These are phyloP conservation scores for Petaurus breviceps DNA, from an alignment of 2,113 vertebrate genomes.

Conservation along the genomic window DNA sequence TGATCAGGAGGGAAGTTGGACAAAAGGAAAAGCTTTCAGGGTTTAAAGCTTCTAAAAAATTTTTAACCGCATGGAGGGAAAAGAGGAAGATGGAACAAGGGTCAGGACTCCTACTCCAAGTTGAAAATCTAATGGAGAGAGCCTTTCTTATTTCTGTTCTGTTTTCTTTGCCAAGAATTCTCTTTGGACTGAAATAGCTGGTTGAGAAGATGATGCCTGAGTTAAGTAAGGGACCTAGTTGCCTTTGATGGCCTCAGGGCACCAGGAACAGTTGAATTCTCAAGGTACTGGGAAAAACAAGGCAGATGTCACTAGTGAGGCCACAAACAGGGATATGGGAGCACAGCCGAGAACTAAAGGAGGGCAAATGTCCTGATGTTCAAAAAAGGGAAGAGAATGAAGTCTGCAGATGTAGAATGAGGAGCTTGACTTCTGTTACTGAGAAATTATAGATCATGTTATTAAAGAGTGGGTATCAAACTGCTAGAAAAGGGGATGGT, in stretches of 20 bases:
- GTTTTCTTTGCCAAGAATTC: too few species aligned
- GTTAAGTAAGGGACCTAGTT: background rate
- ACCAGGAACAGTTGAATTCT: background rate
- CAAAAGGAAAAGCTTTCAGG: background rate
- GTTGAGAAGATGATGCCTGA: too few species aligned
- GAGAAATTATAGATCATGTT: background rate
- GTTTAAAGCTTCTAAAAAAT: background rate
- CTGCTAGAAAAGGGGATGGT: background rate
- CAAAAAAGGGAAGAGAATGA: background rate
- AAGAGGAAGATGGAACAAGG: background rate
- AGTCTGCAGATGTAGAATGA: background rate
- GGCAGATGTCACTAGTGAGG: background rate
- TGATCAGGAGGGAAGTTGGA: background rate
- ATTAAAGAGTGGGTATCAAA: background rate
- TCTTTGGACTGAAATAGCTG: too few species aligned
- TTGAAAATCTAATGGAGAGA: too few species aligned
- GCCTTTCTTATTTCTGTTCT: too few species aligned
- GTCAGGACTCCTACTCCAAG: too few species aligned
- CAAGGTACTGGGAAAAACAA: background rate
- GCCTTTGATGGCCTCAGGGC: background rate
- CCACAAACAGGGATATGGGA: background rate
- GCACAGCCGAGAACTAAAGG: background rate
- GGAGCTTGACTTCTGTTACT: background rate
- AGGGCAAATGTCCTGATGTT: background rate
- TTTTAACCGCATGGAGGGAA: background rate